These are phyloP conservation scores for Bujurquina vittata DNA, from an alignment of 2,113 vertebrate species.

Conservation along the genomic window DNA sequence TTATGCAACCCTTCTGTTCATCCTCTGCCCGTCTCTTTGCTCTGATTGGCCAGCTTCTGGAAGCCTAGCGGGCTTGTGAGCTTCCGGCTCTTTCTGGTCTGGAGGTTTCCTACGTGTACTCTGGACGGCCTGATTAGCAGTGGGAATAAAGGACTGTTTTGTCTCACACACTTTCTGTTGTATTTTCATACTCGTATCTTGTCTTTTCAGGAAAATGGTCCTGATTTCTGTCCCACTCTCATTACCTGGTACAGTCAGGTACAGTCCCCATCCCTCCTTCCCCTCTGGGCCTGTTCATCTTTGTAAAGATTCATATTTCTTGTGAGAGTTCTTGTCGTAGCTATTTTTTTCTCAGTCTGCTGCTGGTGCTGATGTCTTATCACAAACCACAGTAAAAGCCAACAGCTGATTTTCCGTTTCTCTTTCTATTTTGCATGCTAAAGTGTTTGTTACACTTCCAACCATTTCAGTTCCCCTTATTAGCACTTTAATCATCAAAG, in stretches of 20 bases:
- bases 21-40: neutral
- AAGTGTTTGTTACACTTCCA: neutral
- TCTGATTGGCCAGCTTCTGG: neutral
- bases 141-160: neutral
- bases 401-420: neutral
- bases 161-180: neutral
- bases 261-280: neutral
- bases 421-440: neutral
- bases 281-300: neutral
- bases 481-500: neutral
- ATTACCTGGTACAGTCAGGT: neutral
- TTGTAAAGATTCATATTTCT: too few species aligned
- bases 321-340: too few species aligned
- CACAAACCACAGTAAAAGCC: neutral
- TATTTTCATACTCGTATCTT: neutral
- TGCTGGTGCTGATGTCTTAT: too few species aligned
- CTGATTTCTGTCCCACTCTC: neutral
- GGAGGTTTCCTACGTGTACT: neutral
- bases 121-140: neutral
- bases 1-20: neutral
- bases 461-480: neutral
- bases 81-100: too few species aligned
- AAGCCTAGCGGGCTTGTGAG: neutral
- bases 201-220: neutral
- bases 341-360: too few species aligned